Conservation (phyloP, 2,888 invertebrate genomes). For the Chrysolina oricalcia region DNA sequence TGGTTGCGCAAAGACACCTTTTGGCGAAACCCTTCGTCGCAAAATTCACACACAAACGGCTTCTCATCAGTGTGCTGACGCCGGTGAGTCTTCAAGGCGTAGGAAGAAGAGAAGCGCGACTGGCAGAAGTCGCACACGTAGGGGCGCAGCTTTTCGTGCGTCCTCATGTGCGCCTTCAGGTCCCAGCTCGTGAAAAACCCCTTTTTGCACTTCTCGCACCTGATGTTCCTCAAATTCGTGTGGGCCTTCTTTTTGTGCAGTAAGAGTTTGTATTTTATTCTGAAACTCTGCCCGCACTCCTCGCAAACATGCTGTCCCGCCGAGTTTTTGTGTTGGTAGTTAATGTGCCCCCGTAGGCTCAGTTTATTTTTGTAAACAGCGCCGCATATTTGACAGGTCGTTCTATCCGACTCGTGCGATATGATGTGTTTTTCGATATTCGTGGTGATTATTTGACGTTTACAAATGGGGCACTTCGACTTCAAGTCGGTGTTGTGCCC, state of each 20-base stretch:
- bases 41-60: conserved; percentile 58
- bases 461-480: conserved; percentile 60
- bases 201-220: conserved; percentile 61
- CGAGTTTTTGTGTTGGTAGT: conserved; percentile 63
- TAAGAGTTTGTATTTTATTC: conserved; percentile 61
- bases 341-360: conserved; percentile 65
- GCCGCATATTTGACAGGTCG: conserved; percentile 63
- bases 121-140: conserved; percentile 59
- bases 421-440: conserved; percentile 61
- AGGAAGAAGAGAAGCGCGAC: conserved; percentile 58
- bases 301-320: conserved; percentile 62
- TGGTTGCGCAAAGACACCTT: conserved; percentile 62
- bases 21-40: conserved; percentile 62
- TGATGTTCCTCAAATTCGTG: conserved; percentile 58
- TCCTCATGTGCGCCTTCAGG: conserved; percentile 56
- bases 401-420: conserved; percentile 58
- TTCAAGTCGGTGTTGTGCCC: conserved; percentile 57
- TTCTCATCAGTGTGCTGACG: conserved; percentile 62
- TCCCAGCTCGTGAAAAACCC: conserved; percentile 57
- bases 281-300: conserved; percentile 61
- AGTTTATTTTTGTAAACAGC: conserved; percentile 64
- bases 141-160: conserved; percentile 58
- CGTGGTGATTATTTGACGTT: conserved; percentile 55
- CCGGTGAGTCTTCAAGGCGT: conserved; percentile 59
- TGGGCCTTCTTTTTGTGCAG: conserved; percentile 64